phyloP scores from a whole-genome alignment of 2,113 vertebrate species.

The Caranx melampygus region DNA sequence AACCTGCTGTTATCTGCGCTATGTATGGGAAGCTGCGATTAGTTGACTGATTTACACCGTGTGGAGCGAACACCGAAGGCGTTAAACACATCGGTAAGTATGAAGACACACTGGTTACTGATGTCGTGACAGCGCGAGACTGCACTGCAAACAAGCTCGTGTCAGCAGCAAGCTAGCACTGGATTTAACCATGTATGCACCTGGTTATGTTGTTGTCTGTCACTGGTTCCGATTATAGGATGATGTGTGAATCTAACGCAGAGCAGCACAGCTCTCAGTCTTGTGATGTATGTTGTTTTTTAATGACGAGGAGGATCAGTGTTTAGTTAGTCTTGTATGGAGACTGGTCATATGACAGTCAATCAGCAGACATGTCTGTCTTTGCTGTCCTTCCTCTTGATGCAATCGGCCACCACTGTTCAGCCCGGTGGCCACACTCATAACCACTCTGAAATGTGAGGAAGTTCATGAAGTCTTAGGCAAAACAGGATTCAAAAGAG shows the following conservation, averaged over 20 bases:
- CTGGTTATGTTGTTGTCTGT: not conserved
- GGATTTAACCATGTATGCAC: not conserved
- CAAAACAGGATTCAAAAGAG: conserved; percentile 30
- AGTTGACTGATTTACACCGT: conserved; percentile 33
- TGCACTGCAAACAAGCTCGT: conserved; percentile 52
- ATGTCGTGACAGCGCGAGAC: conserved; percentile 66
- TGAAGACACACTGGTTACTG: not conserved
- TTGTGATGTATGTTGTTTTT: not conserved
- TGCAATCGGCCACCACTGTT: conserved; percentile 12
- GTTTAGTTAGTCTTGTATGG: not conserved
- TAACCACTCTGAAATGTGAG: conserved; percentile 4
- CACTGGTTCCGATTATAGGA: not conserved
- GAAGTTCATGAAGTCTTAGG: conserved; percentile 38
- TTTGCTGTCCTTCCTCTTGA: conserved; percentile 5
- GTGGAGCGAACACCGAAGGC: conserved; percentile 27
- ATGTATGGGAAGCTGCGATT: conserved; percentile 47
- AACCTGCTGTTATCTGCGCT: conserved; percentile 46
- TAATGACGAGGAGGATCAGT: not conserved
- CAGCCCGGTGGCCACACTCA: not conserved
- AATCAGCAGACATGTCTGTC: conserved; percentile 56
- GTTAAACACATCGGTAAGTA: conserved; percentile 63
- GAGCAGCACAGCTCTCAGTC: not conserved
- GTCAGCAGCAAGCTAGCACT: conserved; percentile 47
- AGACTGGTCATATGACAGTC: conserved; percentile 72
- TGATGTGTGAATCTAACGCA: not conserved